phyloP scores from a whole-genome alignment of 2,888 invertebrate genomes.

The Scrobipalpa atriplicella region DNA sequence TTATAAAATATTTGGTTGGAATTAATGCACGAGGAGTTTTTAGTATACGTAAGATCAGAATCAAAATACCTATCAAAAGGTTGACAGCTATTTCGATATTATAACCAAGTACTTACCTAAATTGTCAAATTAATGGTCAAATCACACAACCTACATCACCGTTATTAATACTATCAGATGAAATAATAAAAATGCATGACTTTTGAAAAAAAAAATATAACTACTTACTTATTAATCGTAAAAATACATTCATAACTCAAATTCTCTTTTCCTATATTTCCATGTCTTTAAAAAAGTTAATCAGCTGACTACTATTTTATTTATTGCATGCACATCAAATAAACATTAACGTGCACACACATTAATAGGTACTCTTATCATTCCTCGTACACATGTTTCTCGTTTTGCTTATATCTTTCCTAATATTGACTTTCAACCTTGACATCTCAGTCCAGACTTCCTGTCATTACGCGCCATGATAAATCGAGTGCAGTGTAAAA shows the following conservation, averaged over 20 bases:
- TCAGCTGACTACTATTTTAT: not conserved
- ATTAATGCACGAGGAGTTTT: not conserved
- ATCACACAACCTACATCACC: too few relatives aligned
- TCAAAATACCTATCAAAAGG: too few relatives aligned
- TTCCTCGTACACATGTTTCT: slow-evolving; percentile 16
- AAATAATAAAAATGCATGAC: too few relatives aligned
- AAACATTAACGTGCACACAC: not conserved
- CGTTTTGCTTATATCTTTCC: slow-evolving; percentile 21
- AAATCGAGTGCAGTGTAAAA: slow-evolving; percentile 28
- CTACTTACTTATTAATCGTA: too few relatives aligned
- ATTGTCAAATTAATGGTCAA: too few relatives aligned
- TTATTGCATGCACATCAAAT: slow-evolving; percentile 4
- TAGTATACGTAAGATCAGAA: too few relatives aligned
- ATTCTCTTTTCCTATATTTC: too few relatives aligned
- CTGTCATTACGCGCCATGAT: slow-evolving; percentile 47
- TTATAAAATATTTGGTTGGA: slow-evolving; percentile 15
- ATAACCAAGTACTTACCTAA: too few relatives aligned
- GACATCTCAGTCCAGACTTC: slow-evolving; percentile 41
- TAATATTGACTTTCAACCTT: slow-evolving; percentile 22
- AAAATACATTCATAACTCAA: too few relatives aligned
- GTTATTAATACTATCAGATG: too few relatives aligned
- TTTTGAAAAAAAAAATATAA: too few relatives aligned
- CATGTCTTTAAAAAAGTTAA: not conserved
- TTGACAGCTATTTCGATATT: too few relatives aligned
- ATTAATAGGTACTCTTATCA: not conserved